Percentiles rank a stretch among this genome's conserved stretches.
These are phyloP conservation scores for Ctena decussata DNA, from an alignment of 2,888 invertebrate species.

Conservation along the genomic window DNA sequence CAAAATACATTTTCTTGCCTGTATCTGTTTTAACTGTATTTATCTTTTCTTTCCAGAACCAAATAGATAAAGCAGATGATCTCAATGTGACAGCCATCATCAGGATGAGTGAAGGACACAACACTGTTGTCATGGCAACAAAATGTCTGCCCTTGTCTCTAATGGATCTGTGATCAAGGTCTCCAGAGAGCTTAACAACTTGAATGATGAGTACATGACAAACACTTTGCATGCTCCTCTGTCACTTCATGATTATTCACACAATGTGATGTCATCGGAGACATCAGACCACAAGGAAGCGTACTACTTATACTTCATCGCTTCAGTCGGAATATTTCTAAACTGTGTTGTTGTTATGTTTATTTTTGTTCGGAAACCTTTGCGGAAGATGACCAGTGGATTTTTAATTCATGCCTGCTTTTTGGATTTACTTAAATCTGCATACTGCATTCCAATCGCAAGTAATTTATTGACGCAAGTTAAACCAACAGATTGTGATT, in stretches of 20 bases:
- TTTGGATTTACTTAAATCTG: constrained; percentile 84
- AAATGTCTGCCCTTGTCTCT: constrained; percentile 24
- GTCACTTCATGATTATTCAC: constrained; percentile 14
- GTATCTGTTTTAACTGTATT: too few relatives aligned
- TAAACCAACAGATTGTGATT: constrained; percentile 82
- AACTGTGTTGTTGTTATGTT: constrained; percentile 83
- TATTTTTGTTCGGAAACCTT: constrained; percentile 78
- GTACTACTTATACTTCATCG: constrained; percentile 84
- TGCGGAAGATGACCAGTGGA: constrained; percentile 85
- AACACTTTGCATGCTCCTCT: not conserved
- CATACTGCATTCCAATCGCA: constrained; percentile 86
- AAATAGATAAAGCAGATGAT: not conserved
- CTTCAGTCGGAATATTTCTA: constrained; percentile 82
- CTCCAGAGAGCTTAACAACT: constrained; percentile 31
- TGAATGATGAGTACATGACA: not conserved
- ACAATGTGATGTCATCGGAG: constrained; percentile 62
- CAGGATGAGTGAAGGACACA: constrained; percentile 20
- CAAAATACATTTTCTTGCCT: too few relatives aligned
- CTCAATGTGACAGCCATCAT: not conserved
- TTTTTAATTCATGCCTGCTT: constrained; percentile 86
- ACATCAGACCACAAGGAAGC: constrained; percentile 80
- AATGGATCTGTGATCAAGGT: constrained; percentile 29
- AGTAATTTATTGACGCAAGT: constrained; percentile 82
- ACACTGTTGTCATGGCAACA: constrained; percentile 40
- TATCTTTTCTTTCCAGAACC: not conserved